A percentile compares a stretch with the other conserved stretches of the same genome.
Conservation (phyloP, 2,888 invertebrate genomes). For the Ariolimax columbianus region DNA sequence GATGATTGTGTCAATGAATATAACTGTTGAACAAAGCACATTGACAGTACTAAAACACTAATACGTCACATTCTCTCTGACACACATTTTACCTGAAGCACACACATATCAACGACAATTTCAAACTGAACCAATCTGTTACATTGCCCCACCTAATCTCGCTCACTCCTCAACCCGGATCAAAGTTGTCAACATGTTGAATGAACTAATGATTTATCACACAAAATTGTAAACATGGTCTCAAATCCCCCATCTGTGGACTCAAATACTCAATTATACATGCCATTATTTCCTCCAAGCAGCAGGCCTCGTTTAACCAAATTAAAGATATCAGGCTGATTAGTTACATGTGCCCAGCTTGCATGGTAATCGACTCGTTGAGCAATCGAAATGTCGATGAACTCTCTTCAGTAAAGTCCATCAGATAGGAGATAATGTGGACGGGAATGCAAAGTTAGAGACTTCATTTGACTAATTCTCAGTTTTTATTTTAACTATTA, state of each 20-base stretch:
- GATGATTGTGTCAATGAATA: too few relatives aligned
- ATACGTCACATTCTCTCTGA: conserved; percentile 38
- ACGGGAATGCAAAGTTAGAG: too few relatives aligned
- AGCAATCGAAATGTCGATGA: too few relatives aligned
- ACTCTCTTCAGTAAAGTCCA: too few relatives aligned
- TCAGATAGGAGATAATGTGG: too few relatives aligned
- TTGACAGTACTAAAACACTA: too few relatives aligned
- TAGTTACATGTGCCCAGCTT: background rate
- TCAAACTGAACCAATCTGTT: background rate
- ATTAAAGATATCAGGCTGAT: background rate
- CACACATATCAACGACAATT: background rate
- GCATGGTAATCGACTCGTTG: background rate
- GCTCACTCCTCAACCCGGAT: background rate
- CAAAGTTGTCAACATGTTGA: background rate
- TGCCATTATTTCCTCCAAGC: background rate
- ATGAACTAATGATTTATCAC: background rate
- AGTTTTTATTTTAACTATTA: too few relatives aligned
- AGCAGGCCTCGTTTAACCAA: background rate
- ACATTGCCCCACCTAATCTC: background rate
- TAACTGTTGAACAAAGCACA: too few relatives aligned
- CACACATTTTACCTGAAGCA: background rate
- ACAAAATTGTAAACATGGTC: background rate
- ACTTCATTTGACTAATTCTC: too few relatives aligned
- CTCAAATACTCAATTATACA: background rate
- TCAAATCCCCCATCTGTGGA: background rate